Conservation (phyloP, 1,140 invertebrate species). For the Pseudomyrmex sp. region DNA sequence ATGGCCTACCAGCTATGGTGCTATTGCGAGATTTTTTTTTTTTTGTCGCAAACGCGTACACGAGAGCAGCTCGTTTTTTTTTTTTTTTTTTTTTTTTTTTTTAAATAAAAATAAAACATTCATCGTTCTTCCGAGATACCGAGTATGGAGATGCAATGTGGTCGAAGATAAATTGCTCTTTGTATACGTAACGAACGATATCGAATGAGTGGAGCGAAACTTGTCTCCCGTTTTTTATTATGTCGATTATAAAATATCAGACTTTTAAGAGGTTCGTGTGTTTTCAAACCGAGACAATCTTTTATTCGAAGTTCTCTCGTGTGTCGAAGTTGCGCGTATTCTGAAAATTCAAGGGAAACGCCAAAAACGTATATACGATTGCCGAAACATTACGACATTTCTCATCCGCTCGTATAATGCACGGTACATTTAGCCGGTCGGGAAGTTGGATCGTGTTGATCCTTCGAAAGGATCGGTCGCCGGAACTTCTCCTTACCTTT, state of each 20-base stretch:
- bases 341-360: background rate
- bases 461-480: conserved; percentile 56
- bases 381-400: background rate
- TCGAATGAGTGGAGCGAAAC: background rate
- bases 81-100: conserved; percentile 9
- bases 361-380: conserved; percentile 1
- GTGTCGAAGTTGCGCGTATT: background rate
- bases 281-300: background rate
- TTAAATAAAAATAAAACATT: conserved; percentile 23
- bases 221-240: too few relatives aligned
- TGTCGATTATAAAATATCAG: too few relatives aligned
- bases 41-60: too few relatives aligned
- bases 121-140: background rate
- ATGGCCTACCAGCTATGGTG: background rate
- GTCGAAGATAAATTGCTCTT: conserved; percentile 21
- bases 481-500: conserved; percentile 62
- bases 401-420: conserved; percentile 1
- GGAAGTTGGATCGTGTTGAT: conserved; percentile 70
- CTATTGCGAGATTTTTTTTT: background rate
- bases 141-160: conserved; percentile 20
- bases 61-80: background rate
- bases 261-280: background rate
- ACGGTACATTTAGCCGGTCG: conserved; percentile 28
- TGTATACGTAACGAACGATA: conserved; percentile 4
- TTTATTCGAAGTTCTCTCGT: too few relatives aligned